Percentiles rank a stretch among this genome's conserved stretches.
Conservation (phyloP, 1,140 invertebrate species). For the Stegodyphus dumicola region DNA sequence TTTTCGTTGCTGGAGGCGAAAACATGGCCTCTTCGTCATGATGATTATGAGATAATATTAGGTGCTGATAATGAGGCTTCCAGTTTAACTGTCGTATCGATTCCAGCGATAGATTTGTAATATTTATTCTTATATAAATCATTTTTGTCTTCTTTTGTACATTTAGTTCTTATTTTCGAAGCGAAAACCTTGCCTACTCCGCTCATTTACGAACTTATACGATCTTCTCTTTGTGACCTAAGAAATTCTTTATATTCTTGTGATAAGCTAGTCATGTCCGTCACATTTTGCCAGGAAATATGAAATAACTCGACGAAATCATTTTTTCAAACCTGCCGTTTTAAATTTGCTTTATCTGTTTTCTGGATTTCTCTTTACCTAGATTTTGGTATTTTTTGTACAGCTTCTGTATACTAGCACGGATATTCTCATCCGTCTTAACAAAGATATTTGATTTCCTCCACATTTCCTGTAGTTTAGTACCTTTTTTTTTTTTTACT, state of each 20-base stretch:
- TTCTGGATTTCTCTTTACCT: not conserved
- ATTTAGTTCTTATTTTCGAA: not conserved
- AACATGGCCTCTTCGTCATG: not conserved
- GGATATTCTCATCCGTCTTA: not conserved
- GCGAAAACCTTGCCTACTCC: not conserved
- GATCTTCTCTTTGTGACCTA: not conserved
- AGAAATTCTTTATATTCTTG: not conserved
- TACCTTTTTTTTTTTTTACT: too few relatives aligned
- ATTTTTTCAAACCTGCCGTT: not conserved
- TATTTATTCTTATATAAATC: not conserved
- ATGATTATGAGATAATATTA: too few relatives aligned
- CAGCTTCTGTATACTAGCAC: not conserved
- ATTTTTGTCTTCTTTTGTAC: not conserved
- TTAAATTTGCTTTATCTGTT: not conserved
- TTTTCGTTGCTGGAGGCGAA: not conserved
- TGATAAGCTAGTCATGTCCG: not conserved
- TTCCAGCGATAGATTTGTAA: not conserved
- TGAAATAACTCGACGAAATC: too few relatives aligned
- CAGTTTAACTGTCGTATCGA: not conserved
- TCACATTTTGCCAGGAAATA: not conserved
- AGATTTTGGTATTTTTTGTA: not conserved
- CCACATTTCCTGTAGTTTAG: not conserved
- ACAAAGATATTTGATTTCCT: not conserved
- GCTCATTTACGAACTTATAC: not conserved
- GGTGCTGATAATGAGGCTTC: not conserved